phyloP scores from a whole-genome alignment of 2,888 invertebrate species.

The Epinotia bilunana region DNA sequence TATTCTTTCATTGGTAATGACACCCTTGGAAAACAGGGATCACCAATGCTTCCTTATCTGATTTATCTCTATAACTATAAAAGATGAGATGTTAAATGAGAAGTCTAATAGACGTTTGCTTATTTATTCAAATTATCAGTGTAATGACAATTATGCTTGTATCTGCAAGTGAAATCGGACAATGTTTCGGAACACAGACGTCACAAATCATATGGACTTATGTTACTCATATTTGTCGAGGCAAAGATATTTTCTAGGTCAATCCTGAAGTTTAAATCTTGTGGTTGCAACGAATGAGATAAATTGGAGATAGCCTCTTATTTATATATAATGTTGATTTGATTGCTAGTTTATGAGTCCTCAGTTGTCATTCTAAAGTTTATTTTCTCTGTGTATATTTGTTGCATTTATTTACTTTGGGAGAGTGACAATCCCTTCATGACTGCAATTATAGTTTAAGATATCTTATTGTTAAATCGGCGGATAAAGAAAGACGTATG shows the following conservation, averaged over 20 bases:
- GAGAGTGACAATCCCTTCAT: slow-evolving; percentile 50
- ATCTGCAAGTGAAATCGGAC: slow-evolving; percentile 17
- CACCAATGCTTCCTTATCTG: neutral
- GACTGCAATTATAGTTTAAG: slow-evolving; percentile 64
- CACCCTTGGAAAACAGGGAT: neutral
- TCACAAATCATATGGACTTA: slow-evolving; percentile 27
- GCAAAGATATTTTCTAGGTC: neutral
- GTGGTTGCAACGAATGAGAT: slow-evolving; percentile 8
- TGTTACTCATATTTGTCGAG: neutral
- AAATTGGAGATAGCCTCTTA: slow-evolving; percentile 19
- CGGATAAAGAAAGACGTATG: slow-evolving; percentile 11
- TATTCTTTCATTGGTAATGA: neutral
- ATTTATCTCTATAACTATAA: neutral
- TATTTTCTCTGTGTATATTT: slow-evolving; percentile 71
- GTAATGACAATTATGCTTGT: slow-evolving; percentile 29
- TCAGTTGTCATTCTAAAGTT: slow-evolving; percentile 34
- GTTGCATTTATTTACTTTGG: slow-evolving; percentile 74
- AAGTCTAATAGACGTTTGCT: slow-evolving; percentile 10
- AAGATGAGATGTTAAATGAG: neutral
- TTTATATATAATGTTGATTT: slow-evolving; percentile 29
- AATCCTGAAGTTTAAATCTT: no score
- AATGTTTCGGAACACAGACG: slow-evolving; percentile 29
- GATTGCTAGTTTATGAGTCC: slow-evolving; percentile 27
- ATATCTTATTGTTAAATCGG: slow-evolving; percentile 29
- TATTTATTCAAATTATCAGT: slow-evolving; percentile 31